These are phyloP conservation scores for Aphelocoma californica DNA, from an alignment of 2,797 vertebrate species.

Conservation along the genomic window DNA sequence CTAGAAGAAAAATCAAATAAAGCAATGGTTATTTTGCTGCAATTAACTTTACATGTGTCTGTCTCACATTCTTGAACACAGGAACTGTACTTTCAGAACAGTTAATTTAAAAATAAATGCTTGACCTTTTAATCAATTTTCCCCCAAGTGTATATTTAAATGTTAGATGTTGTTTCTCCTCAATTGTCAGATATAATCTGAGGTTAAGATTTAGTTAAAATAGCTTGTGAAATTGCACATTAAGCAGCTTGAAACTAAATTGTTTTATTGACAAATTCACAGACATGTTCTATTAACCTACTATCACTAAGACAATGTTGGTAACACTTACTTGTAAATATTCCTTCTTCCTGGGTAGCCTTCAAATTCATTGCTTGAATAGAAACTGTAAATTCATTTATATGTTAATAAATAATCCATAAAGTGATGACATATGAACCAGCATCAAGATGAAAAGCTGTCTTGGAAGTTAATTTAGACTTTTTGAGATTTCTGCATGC, in stretches of 20 bases:
- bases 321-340: constrained; percentile 78
- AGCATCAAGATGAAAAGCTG: not conserved
- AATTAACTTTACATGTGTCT: not conserved
- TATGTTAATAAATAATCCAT: constrained; percentile 56
- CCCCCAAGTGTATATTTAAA: not conserved
- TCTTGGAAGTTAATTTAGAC: constrained; percentile 13
- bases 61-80: not conserved
- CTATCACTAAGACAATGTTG: not conserved
- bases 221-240: not conserved
- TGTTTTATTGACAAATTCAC: not conserved
- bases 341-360: constrained; percentile 80
- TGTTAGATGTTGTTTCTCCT: not conserved
- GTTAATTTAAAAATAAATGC: not conserved
- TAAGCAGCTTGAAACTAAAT: not conserved
- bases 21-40: constrained; percentile 11
- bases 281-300: not conserved
- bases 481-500: not conserved
- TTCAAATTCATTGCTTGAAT: constrained; percentile 85
- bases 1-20: constrained; percentile 73
- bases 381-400: constrained; percentile 77
- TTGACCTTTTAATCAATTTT: not conserved
- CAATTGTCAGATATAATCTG: not conserved
- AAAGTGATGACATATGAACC: constrained; percentile 1
- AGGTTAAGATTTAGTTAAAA: not conserved
- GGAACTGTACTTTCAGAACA: not conserved